Percentiles rank a stretch among this genome's conserved stretches.
Evolutionary conservation across 2,797 vertebrate genomes (phyloP).

Genomic region (Anableps anableps): DNA sequence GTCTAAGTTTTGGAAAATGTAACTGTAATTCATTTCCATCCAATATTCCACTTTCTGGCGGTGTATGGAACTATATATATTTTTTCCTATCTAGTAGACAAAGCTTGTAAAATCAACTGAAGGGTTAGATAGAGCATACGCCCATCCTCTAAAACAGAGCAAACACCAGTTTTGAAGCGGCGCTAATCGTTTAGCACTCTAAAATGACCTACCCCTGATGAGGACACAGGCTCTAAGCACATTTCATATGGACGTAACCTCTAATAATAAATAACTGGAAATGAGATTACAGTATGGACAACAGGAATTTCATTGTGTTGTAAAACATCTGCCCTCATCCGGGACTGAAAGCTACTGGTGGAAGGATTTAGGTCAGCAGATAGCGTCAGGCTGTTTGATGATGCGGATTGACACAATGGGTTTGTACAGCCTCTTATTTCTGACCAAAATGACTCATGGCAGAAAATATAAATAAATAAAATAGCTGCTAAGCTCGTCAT

Average conservation of each 20-base stretch:
- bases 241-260: conserved; percentile 30
- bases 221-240: conserved; percentile 35
- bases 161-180: background rate
- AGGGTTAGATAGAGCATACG: background rate
- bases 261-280: conserved; percentile 51
- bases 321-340: conserved; percentile 54
- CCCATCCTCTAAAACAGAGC: background rate
- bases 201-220: conserved; percentile 23
- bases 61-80: background rate
- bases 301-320: conserved; percentile 61
- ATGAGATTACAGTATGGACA: conserved; percentile 41
- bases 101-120: background rate
- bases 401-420: conserved; percentile 48
- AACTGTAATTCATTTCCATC: too few species aligned
- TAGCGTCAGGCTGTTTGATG: conserved; percentile 35
- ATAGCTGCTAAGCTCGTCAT: conserved; percentile 32
- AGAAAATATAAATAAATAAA: conserved; percentile 9
- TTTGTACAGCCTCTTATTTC: conserved; percentile 39
- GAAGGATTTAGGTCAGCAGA: conserved; percentile 33
- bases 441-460: conserved; percentile 51
- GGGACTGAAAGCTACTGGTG: conserved; percentile 29
- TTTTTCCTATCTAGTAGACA: background rate
- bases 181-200: conserved; percentile 6
- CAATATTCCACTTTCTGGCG: background rate
- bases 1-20: too few species aligned